Conservation (phyloP, 2,113 vertebrate genomes). For the Elachura formosa region DNA sequence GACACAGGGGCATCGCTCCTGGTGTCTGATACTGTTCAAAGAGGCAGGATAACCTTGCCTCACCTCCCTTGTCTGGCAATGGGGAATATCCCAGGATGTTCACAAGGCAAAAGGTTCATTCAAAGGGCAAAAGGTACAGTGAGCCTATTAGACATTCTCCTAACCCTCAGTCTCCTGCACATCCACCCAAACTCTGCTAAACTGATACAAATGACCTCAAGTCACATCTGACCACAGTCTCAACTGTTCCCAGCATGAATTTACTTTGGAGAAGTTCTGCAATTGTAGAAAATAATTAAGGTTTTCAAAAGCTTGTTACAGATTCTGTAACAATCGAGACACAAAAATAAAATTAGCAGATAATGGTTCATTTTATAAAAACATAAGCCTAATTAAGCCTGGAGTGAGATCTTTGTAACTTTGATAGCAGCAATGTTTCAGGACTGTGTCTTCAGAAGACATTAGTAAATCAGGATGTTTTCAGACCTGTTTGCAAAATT, state of each 20-base stretch:
- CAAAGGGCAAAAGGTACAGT: background rate
- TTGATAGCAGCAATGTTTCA: background rate
- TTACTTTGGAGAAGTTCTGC: background rate
- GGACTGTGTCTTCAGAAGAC: background rate
- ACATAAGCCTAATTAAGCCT: background rate
- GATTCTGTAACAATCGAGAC: background rate
- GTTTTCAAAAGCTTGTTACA: background rate
- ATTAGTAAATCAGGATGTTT: background rate
- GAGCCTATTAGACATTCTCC: background rate
- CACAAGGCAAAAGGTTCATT: no score
- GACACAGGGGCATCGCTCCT: background rate
- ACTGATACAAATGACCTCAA: fast-evolving
- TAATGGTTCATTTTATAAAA: background rate
- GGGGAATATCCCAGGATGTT: background rate
- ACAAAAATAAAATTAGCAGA: background rate
- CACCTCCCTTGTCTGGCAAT: background rate
- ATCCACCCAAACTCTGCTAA: background rate
- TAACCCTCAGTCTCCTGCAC: background rate
- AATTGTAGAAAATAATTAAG: background rate
- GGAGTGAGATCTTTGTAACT: background rate
- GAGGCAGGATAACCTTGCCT: background rate
- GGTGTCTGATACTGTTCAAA: background rate
- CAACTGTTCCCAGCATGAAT: background rate
- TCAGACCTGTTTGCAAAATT: background rate
- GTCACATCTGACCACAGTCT: background rate